Evolutionary conservation across 2,888 invertebrate genomes (phyloP).

Genomic region (Metellina segmentata): DNA sequence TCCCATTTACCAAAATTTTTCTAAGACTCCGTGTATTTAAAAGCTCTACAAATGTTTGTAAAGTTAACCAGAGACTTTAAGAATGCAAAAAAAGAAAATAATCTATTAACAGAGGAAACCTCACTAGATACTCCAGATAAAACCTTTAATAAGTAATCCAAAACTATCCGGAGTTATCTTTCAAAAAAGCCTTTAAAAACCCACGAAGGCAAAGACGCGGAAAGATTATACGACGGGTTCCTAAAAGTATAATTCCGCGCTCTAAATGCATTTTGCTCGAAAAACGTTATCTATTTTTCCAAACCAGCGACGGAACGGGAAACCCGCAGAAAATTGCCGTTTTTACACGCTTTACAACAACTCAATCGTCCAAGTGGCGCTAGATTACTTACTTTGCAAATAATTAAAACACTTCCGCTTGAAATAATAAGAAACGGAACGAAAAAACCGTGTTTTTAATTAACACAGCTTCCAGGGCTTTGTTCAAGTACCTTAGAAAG

Average conservation of each 20-base stretch:
- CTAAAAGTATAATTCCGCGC: background rate
- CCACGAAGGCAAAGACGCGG: background rate
- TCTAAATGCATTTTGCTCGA: background rate
- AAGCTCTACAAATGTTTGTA: background rate
- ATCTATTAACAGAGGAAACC: background rate
- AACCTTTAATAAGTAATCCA: background rate
- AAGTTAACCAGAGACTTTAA: background rate
- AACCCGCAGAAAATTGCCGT: background rate
- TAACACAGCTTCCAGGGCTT: conserved; percentile 34
- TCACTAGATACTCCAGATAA: background rate
- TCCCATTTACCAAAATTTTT: background rate
- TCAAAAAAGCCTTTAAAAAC: background rate
- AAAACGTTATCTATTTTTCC: background rate
- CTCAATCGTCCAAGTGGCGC: background rate
- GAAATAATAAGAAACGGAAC: conserved; percentile 10
- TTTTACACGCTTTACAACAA: background rate
- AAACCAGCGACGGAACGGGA: background rate
- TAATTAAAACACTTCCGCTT: conserved; percentile 56
- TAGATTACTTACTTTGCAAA: conserved; percentile 23
- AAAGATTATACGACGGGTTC: background rate
- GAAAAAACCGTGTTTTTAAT: conserved; percentile 52
- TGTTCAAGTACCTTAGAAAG: conserved; percentile 26
- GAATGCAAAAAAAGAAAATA: background rate
- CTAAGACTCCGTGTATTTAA: background rate
- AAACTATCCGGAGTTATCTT: background rate